Base-by-base conservation (phyloP, 2,797 vertebrate genomes). In the Chromobotia macracanthus region DNA sequence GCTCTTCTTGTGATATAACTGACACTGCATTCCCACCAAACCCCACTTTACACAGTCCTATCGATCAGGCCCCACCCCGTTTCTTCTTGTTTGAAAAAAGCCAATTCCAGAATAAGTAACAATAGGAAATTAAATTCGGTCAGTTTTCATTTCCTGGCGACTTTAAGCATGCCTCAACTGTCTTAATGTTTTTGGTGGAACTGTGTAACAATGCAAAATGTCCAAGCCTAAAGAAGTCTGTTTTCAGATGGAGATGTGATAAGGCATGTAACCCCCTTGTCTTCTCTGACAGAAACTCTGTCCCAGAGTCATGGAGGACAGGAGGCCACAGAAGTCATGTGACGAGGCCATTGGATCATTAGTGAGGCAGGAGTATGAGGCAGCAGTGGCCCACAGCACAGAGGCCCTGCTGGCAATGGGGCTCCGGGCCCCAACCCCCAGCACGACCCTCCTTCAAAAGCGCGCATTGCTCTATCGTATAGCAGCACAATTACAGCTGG, bases 281-380 rank as follows among this genome's bases (percentile, higher is more conserved):
- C 48, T 78, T 41, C 61, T 46, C 11, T 61, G 5, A 81, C 87
- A 98, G 97, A 95, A 91, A 93, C 96, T 96, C 95, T 97, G 95
- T 97, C 94, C 93, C 96, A 96, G 92, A 98, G 97, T 98, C 97
- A 99, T 98, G 97, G 97, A 97, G 95, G 96, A 98, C 96, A 98
- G 97, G 96, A 97, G 97, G 96, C 95, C 95, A 92, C 97, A 98
- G 93, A 96, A 96, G 95, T 96, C 96, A 96, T 99, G 97, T 98
- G 97, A 98, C 97, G 95, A 97, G 97, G 96, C 97, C 88, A 95
- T 96, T 91, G 96, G 95, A 94, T 99, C 95, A 80, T 94, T 99
- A 91, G 94, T 92, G 88, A 95, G 94, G 92, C 95, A 95, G 92
- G 97, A 99, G 91, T 99, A 97, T 91, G 96, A 97, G 90, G 95